phyloP scores from a whole-genome alignment of 2,113 vertebrate genomes.

The Rhinoderma darwinii region DNA sequence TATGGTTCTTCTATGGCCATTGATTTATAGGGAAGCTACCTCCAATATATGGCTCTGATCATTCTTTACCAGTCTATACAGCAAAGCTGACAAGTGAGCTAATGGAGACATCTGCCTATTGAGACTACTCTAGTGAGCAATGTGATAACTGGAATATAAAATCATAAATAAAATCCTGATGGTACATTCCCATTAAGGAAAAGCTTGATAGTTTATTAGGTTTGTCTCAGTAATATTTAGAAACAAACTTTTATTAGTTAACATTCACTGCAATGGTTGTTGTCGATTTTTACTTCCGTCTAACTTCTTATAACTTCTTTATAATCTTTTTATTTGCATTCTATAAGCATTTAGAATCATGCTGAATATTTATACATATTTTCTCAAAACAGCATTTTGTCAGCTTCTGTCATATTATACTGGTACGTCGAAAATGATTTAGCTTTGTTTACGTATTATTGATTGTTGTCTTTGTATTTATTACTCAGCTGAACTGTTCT shows the following conservation, averaged over 20 bases:
- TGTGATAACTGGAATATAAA: no score
- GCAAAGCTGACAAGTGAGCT: no score
- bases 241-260: background rate
- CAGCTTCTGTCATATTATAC: constrained; percentile 14
- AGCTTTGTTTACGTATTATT: constrained; percentile 53
- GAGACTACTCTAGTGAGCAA: no score
- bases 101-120: no score
- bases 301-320: background rate
- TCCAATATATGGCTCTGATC: no score
- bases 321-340: background rate
- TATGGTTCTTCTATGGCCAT: no score
- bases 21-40: no score
- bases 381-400: background rate
- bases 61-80: no score
- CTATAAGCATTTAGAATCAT: background rate
- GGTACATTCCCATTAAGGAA: no score
- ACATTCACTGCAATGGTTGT: background rate
- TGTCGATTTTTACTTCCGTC: background rate
- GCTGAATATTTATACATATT: background rate
- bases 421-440: constrained; percentile 28
- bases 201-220: background rate
- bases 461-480: constrained; percentile 50
- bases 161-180: no score
- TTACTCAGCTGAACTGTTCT: constrained; percentile 39
- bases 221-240: background rate